Evolutionary conservation across 2,888 invertebrate genomes (phyloP).

Genomic region (Cantharis rustica): DNA sequence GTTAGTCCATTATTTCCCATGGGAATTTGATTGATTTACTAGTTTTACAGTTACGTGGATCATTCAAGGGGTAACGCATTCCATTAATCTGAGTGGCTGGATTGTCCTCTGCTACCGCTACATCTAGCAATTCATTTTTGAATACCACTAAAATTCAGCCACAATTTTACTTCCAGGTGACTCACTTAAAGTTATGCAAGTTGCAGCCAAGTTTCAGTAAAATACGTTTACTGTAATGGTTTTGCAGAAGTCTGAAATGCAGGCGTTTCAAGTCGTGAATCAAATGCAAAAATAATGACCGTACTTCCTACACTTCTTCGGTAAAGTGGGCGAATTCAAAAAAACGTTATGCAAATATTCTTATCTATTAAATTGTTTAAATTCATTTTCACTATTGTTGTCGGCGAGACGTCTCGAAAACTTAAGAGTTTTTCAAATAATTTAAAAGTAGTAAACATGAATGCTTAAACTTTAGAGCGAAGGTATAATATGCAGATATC

Average conservation of each 20-base stretch:
- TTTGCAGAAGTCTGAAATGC: background rate
- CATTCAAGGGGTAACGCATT: background rate
- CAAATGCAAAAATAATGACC: background rate
- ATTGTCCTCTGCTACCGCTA: background rate
- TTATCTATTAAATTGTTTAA: background rate
- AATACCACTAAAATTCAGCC: background rate
- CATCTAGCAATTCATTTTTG: background rate
- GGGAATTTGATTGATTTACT: background rate
- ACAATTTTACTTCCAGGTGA: background rate
- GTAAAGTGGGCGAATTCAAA: background rate
- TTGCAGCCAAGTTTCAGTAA: background rate
- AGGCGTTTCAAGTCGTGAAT: background rate
- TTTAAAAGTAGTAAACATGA: background rate
- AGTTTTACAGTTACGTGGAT: background rate
- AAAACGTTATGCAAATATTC: background rate
- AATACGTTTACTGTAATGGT: background rate
- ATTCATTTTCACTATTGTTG: background rate
- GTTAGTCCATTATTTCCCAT: background rate
- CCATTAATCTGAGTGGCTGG: background rate
- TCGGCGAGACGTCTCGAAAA: background rate
- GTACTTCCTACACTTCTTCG: background rate
- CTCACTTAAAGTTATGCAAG: background rate
- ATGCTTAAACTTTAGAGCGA: background rate
- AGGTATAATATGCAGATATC: background rate
- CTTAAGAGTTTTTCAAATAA: background rate